Evolutionary conservation across 2,888 invertebrate species (phyloP), one percentile per base, ranked within the genome.

Genomic region (Conistra vaccinii): DNA sequence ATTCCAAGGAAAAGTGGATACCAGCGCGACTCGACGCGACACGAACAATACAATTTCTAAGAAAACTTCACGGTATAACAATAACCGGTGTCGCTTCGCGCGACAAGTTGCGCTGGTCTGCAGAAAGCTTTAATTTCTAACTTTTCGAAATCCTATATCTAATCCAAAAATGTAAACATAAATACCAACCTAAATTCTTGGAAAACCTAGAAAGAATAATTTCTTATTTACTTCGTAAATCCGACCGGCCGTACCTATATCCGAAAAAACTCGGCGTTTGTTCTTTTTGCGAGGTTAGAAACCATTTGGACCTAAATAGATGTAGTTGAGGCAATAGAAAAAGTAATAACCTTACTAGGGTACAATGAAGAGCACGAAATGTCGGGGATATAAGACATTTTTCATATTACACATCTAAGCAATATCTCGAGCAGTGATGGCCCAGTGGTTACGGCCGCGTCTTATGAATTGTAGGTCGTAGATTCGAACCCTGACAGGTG

Each of bases 361-460:
- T 9, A 69, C 29, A 53, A 76, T 55, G 69, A 69, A 76, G 29
- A 39, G 69, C 61, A 39, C 29, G 23, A 69, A 69, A 76, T 26
- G 61, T 26, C 20, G 17, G 2, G 17, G 20, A 42, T 60, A 51
- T 39, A 39, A 29, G 51, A 10, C 32, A 26, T 42, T 35, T 57
- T 60, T 51, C 55, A 68, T 53, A 23, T 53, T 61, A 53, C 12
- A 6, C 42, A 51, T 67, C 53, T 23, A 26, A 42, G 6, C n/a
- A 51, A 62, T 48, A 48, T 14, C 17, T 45, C 17, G 45, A 45
- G 45, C 45, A 45, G 45, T 45, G 20, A 45, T 45, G 1, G 0
- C 17, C 17, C 1, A 45, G 17, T 17, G 45, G 5, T 45, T 17
- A 17, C 20, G 1, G 45, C 17, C 45, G 45, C 4, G 17, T 5